phyloP scores from a whole-genome alignment of 2,113 vertebrate genomes.

The Pterocles burchelli region DNA sequence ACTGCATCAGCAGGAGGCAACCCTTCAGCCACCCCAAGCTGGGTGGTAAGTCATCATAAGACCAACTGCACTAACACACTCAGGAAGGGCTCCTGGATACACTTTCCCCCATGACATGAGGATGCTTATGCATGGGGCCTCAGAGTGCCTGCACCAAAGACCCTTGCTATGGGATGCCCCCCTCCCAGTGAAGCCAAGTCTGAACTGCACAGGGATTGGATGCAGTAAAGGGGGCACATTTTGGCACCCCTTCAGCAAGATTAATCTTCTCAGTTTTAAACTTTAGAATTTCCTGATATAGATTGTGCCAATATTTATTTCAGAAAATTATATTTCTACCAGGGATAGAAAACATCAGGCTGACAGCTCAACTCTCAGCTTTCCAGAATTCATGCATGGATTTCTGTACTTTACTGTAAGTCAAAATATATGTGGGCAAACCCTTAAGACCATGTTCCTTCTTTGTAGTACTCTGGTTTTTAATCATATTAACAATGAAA shows the following conservation, averaged over 20 bases:
- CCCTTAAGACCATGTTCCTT: background rate
- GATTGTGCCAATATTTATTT: background rate
- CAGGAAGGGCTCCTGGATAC: background rate
- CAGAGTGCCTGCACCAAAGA: background rate
- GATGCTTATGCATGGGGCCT: accelerated
- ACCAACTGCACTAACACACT: background rate
- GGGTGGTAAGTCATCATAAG: background rate
- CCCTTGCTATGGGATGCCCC: background rate
- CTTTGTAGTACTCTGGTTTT: background rate
- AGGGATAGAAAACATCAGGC: background rate
- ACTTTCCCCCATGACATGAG: accelerated
- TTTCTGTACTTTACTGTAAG: background rate
- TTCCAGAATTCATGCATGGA: background rate
- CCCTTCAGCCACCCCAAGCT: background rate
- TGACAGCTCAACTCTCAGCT: background rate
- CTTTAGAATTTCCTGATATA: background rate
- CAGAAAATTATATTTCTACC: background rate
- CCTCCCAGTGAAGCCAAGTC: background rate
- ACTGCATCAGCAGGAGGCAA: background rate
- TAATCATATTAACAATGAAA: background rate
- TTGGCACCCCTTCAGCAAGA: background rate
- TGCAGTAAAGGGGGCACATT: background rate
- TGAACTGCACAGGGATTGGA: background rate
- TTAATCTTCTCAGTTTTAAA: background rate
- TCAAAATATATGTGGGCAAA: background rate